These are phyloP conservation scores for Xenus cinereus DNA, from an alignment of 2,113 vertebrate genomes.

Conservation along the genomic window DNA sequence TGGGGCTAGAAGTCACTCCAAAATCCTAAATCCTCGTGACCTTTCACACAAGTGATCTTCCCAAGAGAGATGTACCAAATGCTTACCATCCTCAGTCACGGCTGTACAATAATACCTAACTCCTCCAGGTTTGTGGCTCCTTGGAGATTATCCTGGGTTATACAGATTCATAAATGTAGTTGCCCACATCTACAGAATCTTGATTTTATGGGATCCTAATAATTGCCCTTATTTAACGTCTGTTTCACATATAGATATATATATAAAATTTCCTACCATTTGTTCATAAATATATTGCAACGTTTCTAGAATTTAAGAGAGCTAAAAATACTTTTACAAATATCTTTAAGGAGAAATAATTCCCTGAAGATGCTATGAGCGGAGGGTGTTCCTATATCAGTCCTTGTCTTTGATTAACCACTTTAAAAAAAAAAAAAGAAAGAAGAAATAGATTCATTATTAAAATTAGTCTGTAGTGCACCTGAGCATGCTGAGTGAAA, in stretches of 20 bases:
- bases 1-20: background rate
- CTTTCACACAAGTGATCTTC: background rate
- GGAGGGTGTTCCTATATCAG: background rate
- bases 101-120: background rate
- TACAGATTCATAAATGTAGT: background rate
- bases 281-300: background rate
- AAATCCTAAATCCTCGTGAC: background rate
- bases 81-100: background rate
- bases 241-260: background rate
- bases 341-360: constrained; percentile 4
- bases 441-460: constrained; percentile 37
- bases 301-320: background rate
- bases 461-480: constrained; percentile 45
- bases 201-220: background rate
- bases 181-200: background rate
- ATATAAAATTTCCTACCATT: constrained; percentile 10
- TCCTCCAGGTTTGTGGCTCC: background rate
- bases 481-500: constrained; percentile 15
- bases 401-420: constrained; percentile 53
- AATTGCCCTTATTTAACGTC: background rate
- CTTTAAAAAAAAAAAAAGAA: background rate
- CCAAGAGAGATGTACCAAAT: background rate
- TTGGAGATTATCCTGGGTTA: background rate
- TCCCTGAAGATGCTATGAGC: constrained; percentile 4
- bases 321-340: constrained; percentile 34